Evolutionary conservation across 2,797 vertebrate species (phyloP).

Genomic region (Neosilurus hyrtlii): DNA sequence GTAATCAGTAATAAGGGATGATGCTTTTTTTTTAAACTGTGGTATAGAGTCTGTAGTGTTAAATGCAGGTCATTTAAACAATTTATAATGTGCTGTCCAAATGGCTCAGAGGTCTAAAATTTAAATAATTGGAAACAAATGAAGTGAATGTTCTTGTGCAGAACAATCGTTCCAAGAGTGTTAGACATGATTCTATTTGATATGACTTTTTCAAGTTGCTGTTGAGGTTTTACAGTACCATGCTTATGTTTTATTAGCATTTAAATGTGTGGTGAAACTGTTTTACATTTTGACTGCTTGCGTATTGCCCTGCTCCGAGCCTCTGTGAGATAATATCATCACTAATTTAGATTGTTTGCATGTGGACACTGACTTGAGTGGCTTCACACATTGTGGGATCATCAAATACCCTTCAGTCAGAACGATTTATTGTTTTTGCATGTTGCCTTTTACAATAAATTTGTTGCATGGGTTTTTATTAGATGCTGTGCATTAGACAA

Average conservation of each 20-base stretch:
- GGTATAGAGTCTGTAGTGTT: constrained; percentile 24
- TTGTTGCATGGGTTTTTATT: constrained; percentile 33
- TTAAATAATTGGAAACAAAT: constrained; percentile 7
- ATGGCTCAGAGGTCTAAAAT: constrained; percentile 1
- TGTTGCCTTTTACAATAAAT: constrained; percentile 19
- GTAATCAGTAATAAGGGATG: not conserved
- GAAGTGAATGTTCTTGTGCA: not conserved
- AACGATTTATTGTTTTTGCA: constrained; percentile 31
- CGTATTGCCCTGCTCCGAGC: constrained; percentile 22
- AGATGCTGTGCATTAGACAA: constrained; percentile 25
- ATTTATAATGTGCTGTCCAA: constrained; percentile 18
- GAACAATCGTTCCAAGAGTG: not conserved
- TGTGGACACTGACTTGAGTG: constrained; percentile 5
- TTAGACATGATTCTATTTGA: not conserved
- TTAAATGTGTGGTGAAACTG: constrained; percentile 26
- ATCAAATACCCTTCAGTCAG: constrained; percentile 1
- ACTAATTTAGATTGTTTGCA: not conserved
- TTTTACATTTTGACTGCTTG: constrained; percentile 28
- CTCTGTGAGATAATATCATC: constrained; percentile 18
- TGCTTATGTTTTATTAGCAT: constrained; percentile 35
- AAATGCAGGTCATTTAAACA: constrained; percentile 57
- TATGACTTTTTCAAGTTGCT: constrained; percentile 40
- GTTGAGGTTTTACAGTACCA: not conserved
- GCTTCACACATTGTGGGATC: not conserved
- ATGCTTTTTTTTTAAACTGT: constrained; percentile 15